Conservation (phyloP, 2,888 invertebrate genomes). For the Nesidiocoris tenuis region DNA sequence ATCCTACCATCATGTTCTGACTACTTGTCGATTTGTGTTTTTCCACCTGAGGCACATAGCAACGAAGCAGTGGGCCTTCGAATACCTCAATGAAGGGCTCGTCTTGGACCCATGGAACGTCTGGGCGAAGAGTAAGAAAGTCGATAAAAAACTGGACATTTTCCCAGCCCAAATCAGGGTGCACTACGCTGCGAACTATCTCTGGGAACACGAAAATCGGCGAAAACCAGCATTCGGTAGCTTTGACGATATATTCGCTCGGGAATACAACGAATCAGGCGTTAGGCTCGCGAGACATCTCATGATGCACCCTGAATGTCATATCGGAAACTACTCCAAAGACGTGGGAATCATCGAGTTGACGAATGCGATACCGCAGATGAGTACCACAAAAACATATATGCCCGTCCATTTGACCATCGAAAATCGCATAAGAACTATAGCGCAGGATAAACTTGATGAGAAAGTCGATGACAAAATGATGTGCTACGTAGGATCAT, state of each 20-base stretch:
- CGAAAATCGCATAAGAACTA: neutral
- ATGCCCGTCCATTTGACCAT: neutral
- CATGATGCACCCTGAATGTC: neutral
- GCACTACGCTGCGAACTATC: neutral
- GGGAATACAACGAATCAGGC: neutral
- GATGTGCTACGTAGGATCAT: conserved; percentile 11
- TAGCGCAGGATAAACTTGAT: neutral
- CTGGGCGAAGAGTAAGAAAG: neutral
- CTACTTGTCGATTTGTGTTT: neutral
- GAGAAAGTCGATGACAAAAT: neutral
- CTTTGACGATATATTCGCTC: neutral
- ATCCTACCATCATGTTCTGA: conserved; percentile 1
- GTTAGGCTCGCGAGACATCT: neutral
- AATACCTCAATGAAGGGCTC: neutral
- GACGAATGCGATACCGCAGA: neutral
- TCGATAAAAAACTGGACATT: neutral
- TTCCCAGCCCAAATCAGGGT: neutral
- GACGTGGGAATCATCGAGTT: neutral
- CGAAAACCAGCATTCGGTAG: neutral
- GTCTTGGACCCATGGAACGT: neutral
- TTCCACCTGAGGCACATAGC: neutral
- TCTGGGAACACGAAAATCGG: neutral
- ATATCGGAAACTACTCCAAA: neutral
- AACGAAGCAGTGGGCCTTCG: neutral
- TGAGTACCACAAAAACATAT: neutral